Percentiles rank a stretch among this genome's conserved stretches.
These are phyloP conservation scores for Pseudomyrmex cubaensis DNA, from an alignment of 1,140 invertebrate species.

Conservation along the genomic window DNA sequence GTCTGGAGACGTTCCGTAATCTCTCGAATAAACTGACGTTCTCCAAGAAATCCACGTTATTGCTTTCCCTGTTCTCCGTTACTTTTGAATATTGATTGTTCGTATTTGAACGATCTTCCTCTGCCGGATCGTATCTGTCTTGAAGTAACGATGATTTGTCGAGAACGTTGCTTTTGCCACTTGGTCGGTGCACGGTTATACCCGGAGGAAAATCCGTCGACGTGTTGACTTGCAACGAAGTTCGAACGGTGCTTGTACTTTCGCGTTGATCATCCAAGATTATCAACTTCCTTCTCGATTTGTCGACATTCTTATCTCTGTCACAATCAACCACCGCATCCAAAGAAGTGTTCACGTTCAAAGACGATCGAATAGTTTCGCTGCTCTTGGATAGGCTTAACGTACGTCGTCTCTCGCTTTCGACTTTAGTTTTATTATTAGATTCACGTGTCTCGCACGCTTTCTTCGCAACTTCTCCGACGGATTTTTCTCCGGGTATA, in stretches of 20 bases:
- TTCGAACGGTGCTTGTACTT: slow-evolving; percentile 56
- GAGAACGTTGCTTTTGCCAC: slow-evolving; percentile 11
- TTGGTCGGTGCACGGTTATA: not conserved
- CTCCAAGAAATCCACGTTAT: slow-evolving; percentile 10
- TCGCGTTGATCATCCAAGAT: slow-evolving; percentile 15
- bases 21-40: slow-evolving; percentile 49
- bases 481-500: slow-evolving; percentile 67
- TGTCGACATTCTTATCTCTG: not conserved
- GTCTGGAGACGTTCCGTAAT: slow-evolving; percentile 31
- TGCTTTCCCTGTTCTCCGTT: slow-evolving; percentile 3
- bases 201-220: slow-evolving; percentile 69
- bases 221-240: slow-evolving; percentile 78
- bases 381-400: not conserved
- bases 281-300: not conserved
- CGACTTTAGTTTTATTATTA: not conserved
- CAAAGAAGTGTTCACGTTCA: slow-evolving; percentile 77
- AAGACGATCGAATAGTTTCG: slow-evolving; percentile 64
- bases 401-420: not conserved
- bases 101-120: not conserved
- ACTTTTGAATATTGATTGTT: not conserved
- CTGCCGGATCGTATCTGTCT: not conserved
- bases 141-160: not conserved
- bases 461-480: slow-evolving; percentile 30
- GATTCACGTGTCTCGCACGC: not conserved
- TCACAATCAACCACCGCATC: slow-evolving; percentile 50